Conservation (phyloP, 2,888 invertebrate species). For the Agonum fuliginosum region DNA sequence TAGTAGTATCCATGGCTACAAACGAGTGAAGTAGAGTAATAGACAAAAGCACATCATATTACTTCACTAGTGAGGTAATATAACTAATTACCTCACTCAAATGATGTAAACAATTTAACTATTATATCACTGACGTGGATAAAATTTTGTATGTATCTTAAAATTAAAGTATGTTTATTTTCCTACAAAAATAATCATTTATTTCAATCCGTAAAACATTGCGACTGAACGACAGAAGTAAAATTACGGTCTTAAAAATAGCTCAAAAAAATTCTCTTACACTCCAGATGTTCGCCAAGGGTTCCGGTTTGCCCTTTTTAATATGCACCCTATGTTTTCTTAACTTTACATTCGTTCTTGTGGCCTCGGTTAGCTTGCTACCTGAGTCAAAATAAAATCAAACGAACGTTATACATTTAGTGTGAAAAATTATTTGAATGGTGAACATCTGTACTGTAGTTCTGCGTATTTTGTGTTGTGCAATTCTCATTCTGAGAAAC, state of each 20-base stretch:
- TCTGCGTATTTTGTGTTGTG: background rate
- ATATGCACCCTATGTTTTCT: conserved; percentile 5
- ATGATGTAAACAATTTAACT: too few relatives aligned
- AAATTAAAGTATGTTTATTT: too few relatives aligned
- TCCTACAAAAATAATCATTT: too few relatives aligned
- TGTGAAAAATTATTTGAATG: background rate
- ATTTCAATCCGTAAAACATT: too few relatives aligned
- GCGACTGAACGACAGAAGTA: too few relatives aligned
- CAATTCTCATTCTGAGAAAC: background rate
- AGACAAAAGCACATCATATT: too few relatives aligned
- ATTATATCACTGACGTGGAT: too few relatives aligned
- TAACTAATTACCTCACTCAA: too few relatives aligned
- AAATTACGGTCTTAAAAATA: background rate
- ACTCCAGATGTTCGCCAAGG: background rate
- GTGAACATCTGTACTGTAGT: background rate
- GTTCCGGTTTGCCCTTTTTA: background rate
- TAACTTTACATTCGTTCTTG: background rate
- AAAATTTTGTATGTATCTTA: too few relatives aligned
- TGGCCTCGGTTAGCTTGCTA: background rate
- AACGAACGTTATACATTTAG: background rate
- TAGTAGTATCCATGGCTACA: too few relatives aligned
- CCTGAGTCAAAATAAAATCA: background rate
- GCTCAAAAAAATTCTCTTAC: background rate
- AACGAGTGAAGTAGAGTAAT: too few relatives aligned
- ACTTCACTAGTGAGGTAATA: too few relatives aligned